A percentile compares a stretch with the other conserved stretches of the same genome.
Conservation (phyloP, 2,113 vertebrate genomes). For the Corvus cornix region DNA sequence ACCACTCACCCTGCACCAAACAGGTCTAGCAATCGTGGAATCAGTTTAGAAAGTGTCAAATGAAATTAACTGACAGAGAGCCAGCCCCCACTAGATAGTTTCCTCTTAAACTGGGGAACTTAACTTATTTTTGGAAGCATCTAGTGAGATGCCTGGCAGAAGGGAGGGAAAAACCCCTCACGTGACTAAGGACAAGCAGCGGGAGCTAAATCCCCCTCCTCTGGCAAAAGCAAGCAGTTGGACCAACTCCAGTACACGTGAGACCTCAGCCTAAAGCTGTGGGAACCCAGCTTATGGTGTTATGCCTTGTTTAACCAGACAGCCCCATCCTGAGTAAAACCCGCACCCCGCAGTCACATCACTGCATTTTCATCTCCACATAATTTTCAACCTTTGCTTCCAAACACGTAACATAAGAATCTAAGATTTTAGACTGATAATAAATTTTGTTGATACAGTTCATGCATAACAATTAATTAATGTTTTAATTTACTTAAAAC, state of each 20-base stretch:
- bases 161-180: not conserved
- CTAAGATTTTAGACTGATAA: not conserved
- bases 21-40: not conserved
- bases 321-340: not conserved
- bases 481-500: not conserved
- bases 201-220: not conserved
- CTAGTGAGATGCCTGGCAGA: not conserved
- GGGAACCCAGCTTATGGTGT: not conserved
- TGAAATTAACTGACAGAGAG: not conserved
- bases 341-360: rapidly evolving
- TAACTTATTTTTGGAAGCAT: not conserved
- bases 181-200: rapidly evolving
- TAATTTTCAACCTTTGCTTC: not conserved
- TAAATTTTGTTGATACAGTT: not conserved
- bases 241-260: rapidly evolving
- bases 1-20: not conserved
- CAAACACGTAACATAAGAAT: not conserved
- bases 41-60: not conserved
- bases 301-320: not conserved
- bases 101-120: not conserved
- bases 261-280: not conserved
- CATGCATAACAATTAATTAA: not conserved
- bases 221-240: not conserved
- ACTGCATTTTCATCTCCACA: not conserved
- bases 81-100: not conserved